phyloP scores from a whole-genome alignment of 2,888 invertebrate genomes.

The Apamea monoglypha region DNA sequence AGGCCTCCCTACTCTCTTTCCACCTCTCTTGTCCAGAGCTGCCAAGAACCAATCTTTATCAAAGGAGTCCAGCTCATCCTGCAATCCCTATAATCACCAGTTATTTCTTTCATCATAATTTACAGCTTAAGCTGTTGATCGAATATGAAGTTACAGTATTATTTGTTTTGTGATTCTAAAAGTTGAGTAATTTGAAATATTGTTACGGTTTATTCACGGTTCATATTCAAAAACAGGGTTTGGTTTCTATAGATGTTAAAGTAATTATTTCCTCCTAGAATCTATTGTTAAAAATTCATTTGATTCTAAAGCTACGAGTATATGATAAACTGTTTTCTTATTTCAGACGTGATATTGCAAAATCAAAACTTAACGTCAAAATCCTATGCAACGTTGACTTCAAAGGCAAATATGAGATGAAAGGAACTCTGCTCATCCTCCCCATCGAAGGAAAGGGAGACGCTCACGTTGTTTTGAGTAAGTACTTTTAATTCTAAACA shows the following conservation, averaged over 20 bases:
- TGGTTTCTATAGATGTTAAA: neutral
- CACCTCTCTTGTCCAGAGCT: no score
- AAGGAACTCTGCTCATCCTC: constrained; percentile 72
- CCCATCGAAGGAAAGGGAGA: constrained; percentile 75
- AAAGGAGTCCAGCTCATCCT: no score
- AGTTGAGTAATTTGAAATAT: neutral
- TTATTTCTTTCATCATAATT: neutral
- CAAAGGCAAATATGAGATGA: constrained; percentile 74
- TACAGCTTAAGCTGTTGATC: neutral
- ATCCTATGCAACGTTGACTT: constrained; percentile 70
- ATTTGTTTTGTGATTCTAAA: neutral
- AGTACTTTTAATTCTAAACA: constrained; percentile 55
- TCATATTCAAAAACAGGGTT: neutral
- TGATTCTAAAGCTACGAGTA: neutral
- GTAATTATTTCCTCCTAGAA: neutral
- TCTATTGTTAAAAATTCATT: neutral
- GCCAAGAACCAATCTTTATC: no score
- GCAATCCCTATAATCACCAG: no score
- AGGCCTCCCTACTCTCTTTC: no score
- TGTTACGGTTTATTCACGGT: neutral
- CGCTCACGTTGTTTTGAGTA: constrained; percentile 72
- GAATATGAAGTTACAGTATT: neutral
- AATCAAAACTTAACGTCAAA: constrained; percentile 66
- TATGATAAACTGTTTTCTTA: neutral
- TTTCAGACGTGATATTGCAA: constrained; percentile 66